Percentiles rank a stretch among this genome's conserved stretches.
Evolutionary conservation across 2,888 invertebrate genomes (phyloP).

Genomic region (Pristionchus mayeri): DNA sequence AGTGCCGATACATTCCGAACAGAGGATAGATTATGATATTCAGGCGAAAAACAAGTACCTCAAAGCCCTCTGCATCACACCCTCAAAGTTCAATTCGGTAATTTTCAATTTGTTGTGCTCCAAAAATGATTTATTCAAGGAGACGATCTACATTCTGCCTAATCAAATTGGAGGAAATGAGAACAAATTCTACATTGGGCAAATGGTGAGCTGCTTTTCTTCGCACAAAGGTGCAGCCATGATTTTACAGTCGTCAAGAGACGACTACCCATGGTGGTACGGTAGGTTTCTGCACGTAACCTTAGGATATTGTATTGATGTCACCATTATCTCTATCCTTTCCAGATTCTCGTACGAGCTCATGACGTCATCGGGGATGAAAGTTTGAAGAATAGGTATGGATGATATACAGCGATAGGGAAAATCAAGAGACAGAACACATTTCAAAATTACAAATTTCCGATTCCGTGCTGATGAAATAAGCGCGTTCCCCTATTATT

Average conservation of each 20-base stretch:
- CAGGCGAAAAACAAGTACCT: background rate
- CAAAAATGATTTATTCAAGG: background rate
- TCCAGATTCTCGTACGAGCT: background rate
- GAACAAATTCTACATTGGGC: background rate
- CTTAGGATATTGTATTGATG: background rate
- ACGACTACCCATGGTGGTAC: too few species aligned
- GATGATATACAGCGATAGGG: too few species aligned
- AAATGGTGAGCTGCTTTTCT: too few species aligned
- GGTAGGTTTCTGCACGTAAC: too few species aligned
- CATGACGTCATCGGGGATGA: constrained; percentile 15
- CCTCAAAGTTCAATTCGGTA: background rate
- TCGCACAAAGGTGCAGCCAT: too few species aligned
- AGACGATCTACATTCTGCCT: background rate
- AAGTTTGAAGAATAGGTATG: background rate
- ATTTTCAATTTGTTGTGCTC: too few species aligned
- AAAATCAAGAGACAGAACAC: background rate
- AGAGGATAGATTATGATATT: background rate
- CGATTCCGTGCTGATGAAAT: constrained; percentile 25
- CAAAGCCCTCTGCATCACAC: background rate
- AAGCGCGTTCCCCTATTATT: background rate
- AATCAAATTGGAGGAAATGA: background rate
- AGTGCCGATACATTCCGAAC: too few species aligned
- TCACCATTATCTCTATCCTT: background rate
- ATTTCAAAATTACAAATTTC: background rate
- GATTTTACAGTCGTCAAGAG: too few species aligned